Percentiles rank a stretch among this genome's conserved stretches.
Evolutionary conservation across 2,888 invertebrate species (phyloP).

Genomic region (Rotaria socialis): DNA sequence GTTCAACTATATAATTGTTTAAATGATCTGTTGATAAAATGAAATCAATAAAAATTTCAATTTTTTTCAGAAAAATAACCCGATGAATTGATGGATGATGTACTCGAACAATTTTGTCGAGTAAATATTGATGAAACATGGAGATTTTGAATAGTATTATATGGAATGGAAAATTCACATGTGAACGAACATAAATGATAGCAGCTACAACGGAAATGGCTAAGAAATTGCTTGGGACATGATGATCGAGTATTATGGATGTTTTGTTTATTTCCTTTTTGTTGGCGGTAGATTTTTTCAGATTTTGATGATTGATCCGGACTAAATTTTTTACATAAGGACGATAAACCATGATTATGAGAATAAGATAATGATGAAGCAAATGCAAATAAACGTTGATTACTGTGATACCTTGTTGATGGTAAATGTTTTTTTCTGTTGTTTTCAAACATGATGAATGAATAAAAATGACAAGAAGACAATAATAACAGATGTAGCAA

Average conservation of each 20-base stretch:
- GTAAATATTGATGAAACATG: conserved; percentile 12
- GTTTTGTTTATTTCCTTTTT: background rate
- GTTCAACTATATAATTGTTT: background rate
- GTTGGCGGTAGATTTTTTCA: background rate
- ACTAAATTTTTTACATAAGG: background rate
- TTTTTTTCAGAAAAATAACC: background rate
- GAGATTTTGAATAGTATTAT: background rate
- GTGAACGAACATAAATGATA: background rate
- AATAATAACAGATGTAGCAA: background rate
- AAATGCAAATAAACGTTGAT: background rate
- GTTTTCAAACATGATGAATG: background rate
- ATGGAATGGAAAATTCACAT: conserved; percentile 21
- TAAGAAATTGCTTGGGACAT: conserved; percentile 23
- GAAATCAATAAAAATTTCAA: background rate
- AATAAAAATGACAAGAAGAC: background rate
- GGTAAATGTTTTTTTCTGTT: background rate
- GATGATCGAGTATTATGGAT: conserved; percentile 23
- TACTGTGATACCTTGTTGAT: background rate
- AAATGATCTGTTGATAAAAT: background rate
- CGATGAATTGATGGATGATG: background rate
- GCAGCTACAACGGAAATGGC: conserved; percentile 21
- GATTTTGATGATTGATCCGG: background rate
- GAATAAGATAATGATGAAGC: background rate
- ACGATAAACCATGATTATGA: background rate
- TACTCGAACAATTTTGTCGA: background rate